Conservation (phyloP, 2,113 vertebrate genomes). For the Arizona elegans region DNA sequence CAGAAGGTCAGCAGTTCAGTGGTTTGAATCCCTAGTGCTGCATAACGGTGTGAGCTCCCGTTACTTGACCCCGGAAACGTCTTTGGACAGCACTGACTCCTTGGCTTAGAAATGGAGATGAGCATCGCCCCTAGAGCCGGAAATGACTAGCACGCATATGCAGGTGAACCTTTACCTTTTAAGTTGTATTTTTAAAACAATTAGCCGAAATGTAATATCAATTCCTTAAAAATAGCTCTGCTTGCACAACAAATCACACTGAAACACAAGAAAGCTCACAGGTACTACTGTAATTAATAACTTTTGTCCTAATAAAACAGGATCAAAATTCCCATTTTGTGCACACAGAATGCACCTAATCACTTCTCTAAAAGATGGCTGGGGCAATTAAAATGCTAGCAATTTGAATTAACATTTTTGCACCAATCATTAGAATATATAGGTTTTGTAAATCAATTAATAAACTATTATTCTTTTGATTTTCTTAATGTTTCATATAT, state of each 20-base stretch:
- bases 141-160: too few species aligned
- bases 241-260: not conserved
- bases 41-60: too few species aligned
- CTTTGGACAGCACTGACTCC: too few species aligned
- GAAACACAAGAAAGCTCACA: not conserved
- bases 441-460: constrained; percentile 36
- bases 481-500: constrained; percentile 1
- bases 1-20: too few species aligned
- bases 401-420: constrained; percentile 27
- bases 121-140: too few species aligned
- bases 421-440: not conserved
- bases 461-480: constrained; percentile 35
- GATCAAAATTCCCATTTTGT: not conserved
- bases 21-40: too few species aligned
- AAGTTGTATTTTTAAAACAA: not conserved
- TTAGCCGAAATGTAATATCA: not conserved
- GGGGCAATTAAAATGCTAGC: constrained; percentile 14
- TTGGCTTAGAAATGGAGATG: too few species aligned
- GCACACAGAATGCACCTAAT: not conserved
- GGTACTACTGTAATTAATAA: not conserved
- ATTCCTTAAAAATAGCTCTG: not conserved
- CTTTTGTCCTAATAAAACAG: not conserved
- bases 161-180: not conserved
- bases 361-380: not conserved
- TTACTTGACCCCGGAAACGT: too few species aligned